phyloP scores from a whole-genome alignment of 92 coral and sea anemone species.

The Diadumene lineata region DNA sequence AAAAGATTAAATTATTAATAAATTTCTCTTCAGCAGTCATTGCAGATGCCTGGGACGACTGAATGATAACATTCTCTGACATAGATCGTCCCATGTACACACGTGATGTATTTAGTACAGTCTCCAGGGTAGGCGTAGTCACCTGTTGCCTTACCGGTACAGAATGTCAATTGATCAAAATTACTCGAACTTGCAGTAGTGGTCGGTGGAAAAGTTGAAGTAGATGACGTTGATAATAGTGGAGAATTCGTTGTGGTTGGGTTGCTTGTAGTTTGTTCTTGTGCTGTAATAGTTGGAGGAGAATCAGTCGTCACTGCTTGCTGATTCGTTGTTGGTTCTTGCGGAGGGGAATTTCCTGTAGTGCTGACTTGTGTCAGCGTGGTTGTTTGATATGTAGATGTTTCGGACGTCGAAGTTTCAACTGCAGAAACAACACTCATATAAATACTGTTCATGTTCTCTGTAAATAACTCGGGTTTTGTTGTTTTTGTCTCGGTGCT shows the following conservation, averaged over 20 bases:
- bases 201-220: too few relatives aligned
- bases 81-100: background rate
- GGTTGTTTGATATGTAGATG: too few relatives aligned
- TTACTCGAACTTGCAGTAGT: background rate
- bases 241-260: background rate
- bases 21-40: background rate
- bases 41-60: background rate
- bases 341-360: too few relatives aligned
- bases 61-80: background rate
- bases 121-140: slow-evolving; percentile 12
- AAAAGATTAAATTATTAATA: background rate
- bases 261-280: too few relatives aligned
- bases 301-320: too few relatives aligned
- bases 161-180: slow-evolving; percentile 6
- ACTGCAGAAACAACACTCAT: slow-evolving; percentile 1
- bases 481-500: slow-evolving; percentile 10
- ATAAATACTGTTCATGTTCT: background rate
- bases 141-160: background rate
- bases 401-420: too few relatives aligned
- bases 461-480: slow-evolving; percentile 7
- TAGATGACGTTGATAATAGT: too few relatives aligned
- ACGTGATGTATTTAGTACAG: slow-evolving; percentile 7
- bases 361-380: too few relatives aligned
- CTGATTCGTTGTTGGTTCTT: too few relatives aligned
- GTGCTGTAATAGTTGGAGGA: too few relatives aligned